phyloP scores from a whole-genome alignment of 1,140 invertebrate species.

The Temnothorax nylanderi region DNA sequence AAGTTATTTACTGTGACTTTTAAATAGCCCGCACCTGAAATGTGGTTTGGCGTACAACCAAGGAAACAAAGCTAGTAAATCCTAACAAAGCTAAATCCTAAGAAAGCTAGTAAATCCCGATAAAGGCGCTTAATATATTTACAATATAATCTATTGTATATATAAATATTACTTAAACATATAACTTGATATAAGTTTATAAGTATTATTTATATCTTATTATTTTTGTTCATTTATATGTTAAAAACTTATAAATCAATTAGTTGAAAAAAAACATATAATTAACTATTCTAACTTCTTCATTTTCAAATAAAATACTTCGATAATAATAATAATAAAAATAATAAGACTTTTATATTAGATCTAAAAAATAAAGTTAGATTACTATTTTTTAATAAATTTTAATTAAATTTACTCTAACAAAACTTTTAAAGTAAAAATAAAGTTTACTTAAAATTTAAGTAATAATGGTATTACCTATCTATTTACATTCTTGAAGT shows the following conservation, averaged over 20 bases:
- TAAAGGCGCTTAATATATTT: neutral
- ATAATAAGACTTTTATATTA: neutral
- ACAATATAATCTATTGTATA: neutral
- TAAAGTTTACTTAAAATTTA: neutral
- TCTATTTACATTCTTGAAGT: neutral
- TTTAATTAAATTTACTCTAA: neutral
- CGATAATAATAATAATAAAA: neutral
- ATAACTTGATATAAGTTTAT: neutral
- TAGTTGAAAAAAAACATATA: neutral
- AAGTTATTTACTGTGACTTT: slow-evolving; percentile 58
- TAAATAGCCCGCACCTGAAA: slow-evolving; percentile 48
- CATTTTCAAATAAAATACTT: neutral
- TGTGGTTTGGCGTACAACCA: slow-evolving; percentile 48
- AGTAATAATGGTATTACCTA: neutral
- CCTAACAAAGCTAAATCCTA: slow-evolving; percentile 20
- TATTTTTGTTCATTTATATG: neutral
- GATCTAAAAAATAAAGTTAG: neutral
- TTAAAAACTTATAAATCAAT: neutral
- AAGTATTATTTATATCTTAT: neutral
- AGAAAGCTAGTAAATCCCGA: neutral
- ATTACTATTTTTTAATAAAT: slow-evolving; percentile 2
- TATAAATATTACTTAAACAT: neutral
- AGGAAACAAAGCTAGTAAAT: slow-evolving; percentile 39
- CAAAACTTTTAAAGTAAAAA: neutral
- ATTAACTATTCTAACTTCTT: neutral